Conservation (phyloP, 1,140 invertebrate species). For the Grapholita molesta region DNA sequence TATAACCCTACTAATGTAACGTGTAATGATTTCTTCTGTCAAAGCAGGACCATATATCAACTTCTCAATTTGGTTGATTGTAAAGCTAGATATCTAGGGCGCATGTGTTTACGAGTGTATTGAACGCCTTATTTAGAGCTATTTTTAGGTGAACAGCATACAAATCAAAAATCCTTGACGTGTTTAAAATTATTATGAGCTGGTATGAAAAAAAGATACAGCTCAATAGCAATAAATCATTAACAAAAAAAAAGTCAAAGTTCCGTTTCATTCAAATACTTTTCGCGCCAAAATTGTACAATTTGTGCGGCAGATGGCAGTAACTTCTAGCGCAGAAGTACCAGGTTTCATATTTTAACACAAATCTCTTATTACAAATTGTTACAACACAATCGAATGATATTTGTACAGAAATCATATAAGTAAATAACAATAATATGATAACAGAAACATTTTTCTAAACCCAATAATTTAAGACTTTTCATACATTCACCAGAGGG, state of each 20-base stretch:
- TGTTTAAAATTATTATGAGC: neutral
- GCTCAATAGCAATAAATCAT: neutral
- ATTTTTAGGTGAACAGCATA: slow-evolving; percentile 51
- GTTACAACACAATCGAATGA: neutral
- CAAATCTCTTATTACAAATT: too few species aligned
- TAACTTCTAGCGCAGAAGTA: neutral
- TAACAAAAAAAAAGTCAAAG: neutral
- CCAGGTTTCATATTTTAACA: too few species aligned
- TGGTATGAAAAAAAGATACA: neutral
- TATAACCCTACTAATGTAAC: slow-evolving; percentile 37
- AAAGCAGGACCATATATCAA: slow-evolving; percentile 11
- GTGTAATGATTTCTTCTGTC: slow-evolving; percentile 25
- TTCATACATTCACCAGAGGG: neutral
- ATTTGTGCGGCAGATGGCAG: neutral
- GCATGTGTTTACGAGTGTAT: slow-evolving; percentile 71
- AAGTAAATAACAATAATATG: neutral
- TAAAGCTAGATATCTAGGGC: slow-evolving; percentile 41
- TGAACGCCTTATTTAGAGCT: slow-evolving; percentile 58
- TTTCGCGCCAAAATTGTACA: neutral
- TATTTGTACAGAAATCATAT: too few species aligned
- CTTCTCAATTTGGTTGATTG: slow-evolving; percentile 37
- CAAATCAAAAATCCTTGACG: slow-evolving; percentile 2
- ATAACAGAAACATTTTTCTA: too few species aligned
- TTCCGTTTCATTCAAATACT: neutral
- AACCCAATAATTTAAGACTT: neutral